Evolutionary conservation across 1,140 invertebrate species (phyloP).

Genomic region (Brachionus plicatilis): DNA sequence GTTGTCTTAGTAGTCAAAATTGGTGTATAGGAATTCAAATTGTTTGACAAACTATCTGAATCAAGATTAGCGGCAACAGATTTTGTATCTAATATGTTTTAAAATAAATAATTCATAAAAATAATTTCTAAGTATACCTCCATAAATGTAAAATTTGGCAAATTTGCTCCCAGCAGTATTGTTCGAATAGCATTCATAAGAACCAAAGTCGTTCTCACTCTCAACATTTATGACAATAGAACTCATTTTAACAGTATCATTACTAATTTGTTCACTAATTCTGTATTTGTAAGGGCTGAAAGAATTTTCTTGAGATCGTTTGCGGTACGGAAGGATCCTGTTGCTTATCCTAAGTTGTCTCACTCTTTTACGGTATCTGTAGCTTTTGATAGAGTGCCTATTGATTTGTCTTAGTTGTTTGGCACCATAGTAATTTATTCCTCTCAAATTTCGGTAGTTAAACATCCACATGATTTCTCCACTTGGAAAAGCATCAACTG

Average conservation of each 20-base stretch:
- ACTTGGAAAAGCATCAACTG: neutral
- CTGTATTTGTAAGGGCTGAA: neutral
- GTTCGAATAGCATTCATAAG: conserved; percentile 31
- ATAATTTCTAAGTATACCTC: neutral
- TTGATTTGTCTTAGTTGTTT: conserved; percentile 28
- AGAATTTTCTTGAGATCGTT: neutral
- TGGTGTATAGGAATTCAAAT: neutral
- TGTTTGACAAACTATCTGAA: neutral
- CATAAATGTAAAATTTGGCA: conserved; percentile 14
- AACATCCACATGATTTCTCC: conserved; percentile 27
- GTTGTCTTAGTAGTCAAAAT: neutral
- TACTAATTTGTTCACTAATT: neutral
- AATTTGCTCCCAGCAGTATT: conserved; percentile 29
- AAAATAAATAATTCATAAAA: neutral
- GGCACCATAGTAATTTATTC: conserved; percentile 1
- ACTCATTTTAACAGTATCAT: conserved; percentile 29
- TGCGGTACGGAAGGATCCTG: neutral
- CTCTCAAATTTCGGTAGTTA: neutral
- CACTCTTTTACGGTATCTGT: neutral
- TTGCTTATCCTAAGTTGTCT: neutral
- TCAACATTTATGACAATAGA: conserved; percentile 12
- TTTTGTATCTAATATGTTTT: neutral
- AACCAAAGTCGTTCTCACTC: conserved; percentile 23
- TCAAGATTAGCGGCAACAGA: neutral
- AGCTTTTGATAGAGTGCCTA: neutral